These are phyloP conservation scores for Euwallacea fornicatus DNA, from an alignment of 1,140 invertebrate genomes.

Conservation along the genomic window DNA sequence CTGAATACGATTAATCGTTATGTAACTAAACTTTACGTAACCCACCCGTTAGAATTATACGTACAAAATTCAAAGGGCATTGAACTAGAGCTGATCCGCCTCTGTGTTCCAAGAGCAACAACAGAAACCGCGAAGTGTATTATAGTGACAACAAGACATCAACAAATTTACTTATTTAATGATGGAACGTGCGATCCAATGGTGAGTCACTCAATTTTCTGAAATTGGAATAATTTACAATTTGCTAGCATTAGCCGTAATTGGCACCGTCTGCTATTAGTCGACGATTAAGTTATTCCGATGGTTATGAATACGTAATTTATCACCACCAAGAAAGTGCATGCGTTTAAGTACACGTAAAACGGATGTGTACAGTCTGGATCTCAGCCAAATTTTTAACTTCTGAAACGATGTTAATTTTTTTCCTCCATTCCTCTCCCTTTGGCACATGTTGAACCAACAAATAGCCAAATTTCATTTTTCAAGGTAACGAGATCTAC, in stretches of 20 bases:
- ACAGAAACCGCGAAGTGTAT: not conserved
- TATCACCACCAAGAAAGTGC: not conserved
- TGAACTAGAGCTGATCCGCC: no score
- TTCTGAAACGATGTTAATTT: no score
- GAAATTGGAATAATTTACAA: constrained; percentile 35
- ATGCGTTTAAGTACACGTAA: constrained; percentile 2
- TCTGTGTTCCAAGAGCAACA: no score
- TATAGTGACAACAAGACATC: constrained; percentile 22
- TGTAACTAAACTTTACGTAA: no score
- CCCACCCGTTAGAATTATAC: no score
- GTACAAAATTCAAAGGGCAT: no score
- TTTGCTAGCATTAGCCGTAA: constrained; percentile 22
- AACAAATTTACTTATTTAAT: constrained; percentile 18
- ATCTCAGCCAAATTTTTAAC: no score
- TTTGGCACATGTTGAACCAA: no score
- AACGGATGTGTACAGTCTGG: not conserved
- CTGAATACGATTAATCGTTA: no score
- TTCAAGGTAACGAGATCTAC: no score
- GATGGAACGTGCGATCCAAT: constrained; percentile 31
- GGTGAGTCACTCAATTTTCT: constrained; percentile 29
- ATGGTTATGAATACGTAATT: not conserved
- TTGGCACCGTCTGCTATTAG: constrained; percentile 13
- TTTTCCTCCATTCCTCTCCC: no score
- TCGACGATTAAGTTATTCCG: not conserved
- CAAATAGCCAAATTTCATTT: no score